These are phyloP conservation scores for Ia io DNA, from an alignment of 2,113 vertebrate species.

Conservation along the genomic window DNA sequence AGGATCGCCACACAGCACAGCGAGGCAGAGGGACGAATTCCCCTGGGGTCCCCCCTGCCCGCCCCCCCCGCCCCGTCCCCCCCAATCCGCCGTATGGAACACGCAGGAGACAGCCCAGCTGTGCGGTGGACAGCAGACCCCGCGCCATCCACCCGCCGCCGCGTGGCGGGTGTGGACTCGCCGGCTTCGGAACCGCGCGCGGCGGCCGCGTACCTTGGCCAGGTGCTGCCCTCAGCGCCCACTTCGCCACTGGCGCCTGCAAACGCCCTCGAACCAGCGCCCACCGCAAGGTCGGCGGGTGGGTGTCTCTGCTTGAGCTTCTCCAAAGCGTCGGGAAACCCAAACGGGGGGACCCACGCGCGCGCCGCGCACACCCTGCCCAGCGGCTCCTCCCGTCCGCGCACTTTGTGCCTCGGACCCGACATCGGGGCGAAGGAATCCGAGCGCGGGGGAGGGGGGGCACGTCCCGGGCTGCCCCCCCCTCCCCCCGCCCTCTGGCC, in stretches of 20 bases:
- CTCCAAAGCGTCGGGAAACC: background rate
- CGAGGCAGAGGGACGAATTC: background rate
- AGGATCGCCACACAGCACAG: background rate
- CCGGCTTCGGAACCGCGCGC: background rate
- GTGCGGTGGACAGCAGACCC: background rate
- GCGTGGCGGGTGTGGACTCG: background rate
- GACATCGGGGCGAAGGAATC: background rate
- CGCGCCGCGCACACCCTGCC: background rate
- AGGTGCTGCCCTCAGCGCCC: background rate
- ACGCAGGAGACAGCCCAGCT: background rate
- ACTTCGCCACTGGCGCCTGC: background rate
- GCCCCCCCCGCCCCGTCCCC: background rate
- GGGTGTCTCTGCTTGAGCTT: background rate
- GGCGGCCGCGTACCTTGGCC: background rate
- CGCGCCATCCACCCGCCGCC: fast-evolving
- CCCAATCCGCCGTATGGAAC: background rate
- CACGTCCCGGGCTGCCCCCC: background rate
- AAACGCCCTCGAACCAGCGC: background rate
- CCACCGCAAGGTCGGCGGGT: background rate
- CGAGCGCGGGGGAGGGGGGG: background rate
- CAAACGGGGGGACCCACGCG: background rate
- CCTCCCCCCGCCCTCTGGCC: fast-evolving
- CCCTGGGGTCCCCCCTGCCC: background rate
- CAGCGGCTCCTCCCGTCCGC: background rate
- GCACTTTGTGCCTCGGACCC: background rate